phyloP scores from a whole-genome alignment of 2,797 vertebrate species.

The Numenius phaeopus region DNA sequence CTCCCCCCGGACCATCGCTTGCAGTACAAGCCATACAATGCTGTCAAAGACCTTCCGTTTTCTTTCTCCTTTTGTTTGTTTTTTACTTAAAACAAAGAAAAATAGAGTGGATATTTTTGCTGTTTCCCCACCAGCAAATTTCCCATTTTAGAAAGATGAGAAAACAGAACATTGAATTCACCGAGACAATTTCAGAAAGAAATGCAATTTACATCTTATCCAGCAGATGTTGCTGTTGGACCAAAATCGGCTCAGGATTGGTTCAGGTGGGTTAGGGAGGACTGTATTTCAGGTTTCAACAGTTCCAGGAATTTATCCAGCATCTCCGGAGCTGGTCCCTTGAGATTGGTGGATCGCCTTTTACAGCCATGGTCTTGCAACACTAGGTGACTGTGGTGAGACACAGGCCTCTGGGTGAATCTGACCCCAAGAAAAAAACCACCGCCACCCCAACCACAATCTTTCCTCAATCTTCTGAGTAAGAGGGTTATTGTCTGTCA shows the following conservation, averaged over 20 bases:
- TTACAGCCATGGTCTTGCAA: background rate
- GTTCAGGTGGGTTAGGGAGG: background rate
- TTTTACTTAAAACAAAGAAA: background rate
- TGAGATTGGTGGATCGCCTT: background rate
- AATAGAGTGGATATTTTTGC: background rate
- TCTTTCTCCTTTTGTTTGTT: background rate
- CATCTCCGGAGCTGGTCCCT: background rate
- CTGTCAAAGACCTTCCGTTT: background rate
- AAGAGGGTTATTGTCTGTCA: background rate
- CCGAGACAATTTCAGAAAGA: background rate
- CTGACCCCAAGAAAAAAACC: background rate
- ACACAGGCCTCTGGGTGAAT: background rate
- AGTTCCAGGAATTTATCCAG: background rate
- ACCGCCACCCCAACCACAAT: background rate
- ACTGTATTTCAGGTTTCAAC: background rate
- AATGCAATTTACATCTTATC: background rate
- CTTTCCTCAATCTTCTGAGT: background rate
- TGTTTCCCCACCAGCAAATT: background rate
- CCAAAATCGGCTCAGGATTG: background rate
- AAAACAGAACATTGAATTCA: background rate
- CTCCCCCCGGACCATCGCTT: background rate
- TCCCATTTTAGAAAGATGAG: background rate
- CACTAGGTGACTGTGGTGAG: background rate
- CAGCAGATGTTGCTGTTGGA: conserved; percentile 70
- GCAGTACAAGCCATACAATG: background rate